Evolutionary conservation across 2,797 vertebrate species (phyloP).

Genomic region (Argentina silus): DNA sequence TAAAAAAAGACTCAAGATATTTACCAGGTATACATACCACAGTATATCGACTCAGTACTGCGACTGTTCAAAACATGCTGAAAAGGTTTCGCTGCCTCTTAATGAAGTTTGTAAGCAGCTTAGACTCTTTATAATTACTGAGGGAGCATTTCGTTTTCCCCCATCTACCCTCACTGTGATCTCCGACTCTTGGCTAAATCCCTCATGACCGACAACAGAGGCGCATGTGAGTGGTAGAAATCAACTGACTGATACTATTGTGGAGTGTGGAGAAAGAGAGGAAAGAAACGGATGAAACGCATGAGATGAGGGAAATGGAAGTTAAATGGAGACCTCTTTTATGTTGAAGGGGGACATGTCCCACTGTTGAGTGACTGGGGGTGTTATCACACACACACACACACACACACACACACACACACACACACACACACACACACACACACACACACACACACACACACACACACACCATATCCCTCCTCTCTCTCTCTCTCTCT

Average conservation of each 20-base stretch:
- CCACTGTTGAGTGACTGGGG: conserved; percentile 64
- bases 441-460: conserved; percentile 8
- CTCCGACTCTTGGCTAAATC: conserved; percentile 55
- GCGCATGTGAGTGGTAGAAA: neutral
- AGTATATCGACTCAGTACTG: conserved; percentile 42
- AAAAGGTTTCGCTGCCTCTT: conserved; percentile 74
- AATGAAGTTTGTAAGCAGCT: conserved; percentile 80
- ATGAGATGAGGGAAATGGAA: conserved; percentile 52
- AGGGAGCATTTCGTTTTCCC: conserved; percentile 68
- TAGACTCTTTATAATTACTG: conserved; percentile 75
- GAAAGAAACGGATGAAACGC: conserved; percentile 1
- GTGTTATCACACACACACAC: conserved; percentile 57
- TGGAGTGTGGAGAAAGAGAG: neutral
- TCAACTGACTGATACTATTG: neutral
- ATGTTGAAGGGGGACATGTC: conserved; percentile 42
- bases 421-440: neutral
- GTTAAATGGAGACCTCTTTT: conserved; percentile 68
- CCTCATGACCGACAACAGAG: conserved; percentile 38
- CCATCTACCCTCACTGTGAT: conserved; percentile 15
- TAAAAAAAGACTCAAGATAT: conserved; percentile 47
- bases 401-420: neutral
- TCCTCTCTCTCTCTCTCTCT: neutral
- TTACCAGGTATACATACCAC: conserved; percentile 44
- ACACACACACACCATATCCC: neutral
- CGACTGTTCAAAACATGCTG: conserved; percentile 69